phyloP scores from a whole-genome alignment of 1,140 invertebrate genomes.

The Hypothenemus hampei region DNA sequence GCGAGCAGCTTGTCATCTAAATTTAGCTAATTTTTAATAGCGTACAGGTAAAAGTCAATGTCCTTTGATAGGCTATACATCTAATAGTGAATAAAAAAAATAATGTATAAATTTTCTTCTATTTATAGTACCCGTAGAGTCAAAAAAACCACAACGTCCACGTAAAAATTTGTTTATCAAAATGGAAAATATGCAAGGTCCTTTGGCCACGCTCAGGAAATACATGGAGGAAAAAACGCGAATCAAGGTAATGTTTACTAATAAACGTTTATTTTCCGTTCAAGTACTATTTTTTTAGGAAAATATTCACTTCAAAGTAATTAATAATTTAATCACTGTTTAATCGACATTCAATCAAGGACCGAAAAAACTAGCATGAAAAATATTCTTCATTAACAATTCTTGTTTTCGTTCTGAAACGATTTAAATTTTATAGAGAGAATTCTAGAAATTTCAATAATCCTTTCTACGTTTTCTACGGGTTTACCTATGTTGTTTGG shows the following conservation, averaged over 20 bases:
- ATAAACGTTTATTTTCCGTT: background rate
- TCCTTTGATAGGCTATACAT: too few relatives aligned
- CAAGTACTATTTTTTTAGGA: background rate
- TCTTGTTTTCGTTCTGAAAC: too few relatives aligned
- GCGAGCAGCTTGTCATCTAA: conserved; percentile 12
- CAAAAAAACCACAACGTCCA: conserved; percentile 15
- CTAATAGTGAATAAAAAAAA: too few relatives aligned
- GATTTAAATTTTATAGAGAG: too few relatives aligned
- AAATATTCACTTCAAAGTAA: background rate
- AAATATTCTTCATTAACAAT: too few relatives aligned
- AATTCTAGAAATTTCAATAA: background rate
- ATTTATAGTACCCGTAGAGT: conserved; percentile 39
- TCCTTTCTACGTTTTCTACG: background rate
- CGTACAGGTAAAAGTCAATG: conserved; percentile 12
- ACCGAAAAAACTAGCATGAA: too few relatives aligned
- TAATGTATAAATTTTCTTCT: background rate
- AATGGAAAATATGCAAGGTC: conserved; percentile 53
- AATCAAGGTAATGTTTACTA: conserved; percentile 55
- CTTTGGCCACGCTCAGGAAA: conserved; percentile 56
- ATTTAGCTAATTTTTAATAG: conserved; percentile 17
- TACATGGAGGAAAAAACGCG: conserved; percentile 55
- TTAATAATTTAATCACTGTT: conserved; percentile 4
- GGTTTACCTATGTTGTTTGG: background rate
- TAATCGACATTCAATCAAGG: background rate
- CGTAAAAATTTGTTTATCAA: conserved; percentile 57